A percentile compares a stretch with the other conserved stretches of the same genome.
phyloP scores from a whole-genome alignment of 2,888 invertebrate genomes.

The Sepiola atlantica region DNA sequence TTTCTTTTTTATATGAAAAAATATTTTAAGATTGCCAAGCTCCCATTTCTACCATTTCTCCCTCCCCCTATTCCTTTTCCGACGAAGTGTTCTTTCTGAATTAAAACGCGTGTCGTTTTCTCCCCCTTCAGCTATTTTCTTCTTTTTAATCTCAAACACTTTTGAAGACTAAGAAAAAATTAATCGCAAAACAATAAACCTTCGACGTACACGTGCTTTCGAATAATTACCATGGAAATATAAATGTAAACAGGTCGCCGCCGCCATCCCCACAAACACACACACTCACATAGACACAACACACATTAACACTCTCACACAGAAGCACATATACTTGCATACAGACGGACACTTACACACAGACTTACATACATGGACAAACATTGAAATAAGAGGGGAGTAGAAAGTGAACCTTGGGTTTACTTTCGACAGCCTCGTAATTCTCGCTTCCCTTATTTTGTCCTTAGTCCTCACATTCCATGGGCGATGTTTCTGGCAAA shows the following conservation, averaged over 20 bases:
- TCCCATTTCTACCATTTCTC: not conserved
- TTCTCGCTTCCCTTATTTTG: too few relatives aligned
- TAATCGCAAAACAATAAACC: not conserved
- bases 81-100: not conserved
- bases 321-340: not conserved
- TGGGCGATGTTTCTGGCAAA: too few relatives aligned
- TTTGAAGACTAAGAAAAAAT: not conserved
- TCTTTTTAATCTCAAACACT: conserved; percentile 8
- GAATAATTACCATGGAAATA: not conserved
- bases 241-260: not conserved
- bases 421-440: too few relatives aligned
- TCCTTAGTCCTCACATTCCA: too few relatives aligned
- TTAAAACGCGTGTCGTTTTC: not conserved
- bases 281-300: not conserved
- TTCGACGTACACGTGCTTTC: not conserved
- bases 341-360: not conserved
- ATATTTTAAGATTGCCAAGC: not conserved
- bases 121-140: not conserved
- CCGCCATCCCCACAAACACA: not conserved
- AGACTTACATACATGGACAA: too few relatives aligned
- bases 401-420: too few relatives aligned
- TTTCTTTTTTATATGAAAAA: too few relatives aligned
- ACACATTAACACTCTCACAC: not conserved
- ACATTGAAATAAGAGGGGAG: too few relatives aligned
- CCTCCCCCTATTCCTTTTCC: not conserved